These are phyloP conservation scores for Chelonus formosanus DNA, from an alignment of 2,888 invertebrate species.

Conservation along the genomic window DNA sequence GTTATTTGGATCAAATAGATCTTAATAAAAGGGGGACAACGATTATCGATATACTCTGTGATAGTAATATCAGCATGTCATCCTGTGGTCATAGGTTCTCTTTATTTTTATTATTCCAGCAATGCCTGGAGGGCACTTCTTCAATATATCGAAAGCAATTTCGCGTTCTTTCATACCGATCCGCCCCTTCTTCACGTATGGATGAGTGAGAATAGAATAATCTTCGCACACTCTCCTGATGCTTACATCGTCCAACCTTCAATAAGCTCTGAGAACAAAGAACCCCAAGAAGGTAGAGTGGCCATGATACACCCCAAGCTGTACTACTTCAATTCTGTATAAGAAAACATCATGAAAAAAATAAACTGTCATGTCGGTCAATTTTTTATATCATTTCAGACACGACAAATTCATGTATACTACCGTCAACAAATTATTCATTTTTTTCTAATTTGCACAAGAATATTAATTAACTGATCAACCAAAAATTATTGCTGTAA, in stretches of 20 bases:
- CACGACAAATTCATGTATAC: too few species aligned
- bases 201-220: slow-evolving; percentile 34
- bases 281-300: slow-evolving; percentile 19
- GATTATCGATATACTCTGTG: slow-evolving; percentile 14
- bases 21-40: background rate
- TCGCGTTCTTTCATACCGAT: slow-evolving; percentile 36
- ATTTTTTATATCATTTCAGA: too few species aligned
- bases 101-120: slow-evolving; percentile 10
- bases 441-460: too few species aligned
- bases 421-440: too few species aligned
- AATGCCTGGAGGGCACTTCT: slow-evolving; percentile 36
- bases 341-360: too few species aligned
- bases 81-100: slow-evolving; percentile 4
- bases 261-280: slow-evolving; percentile 35
- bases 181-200: slow-evolving; percentile 25
- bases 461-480: too few species aligned
- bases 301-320: slow-evolving; percentile 53
- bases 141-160: slow-evolving; percentile 51
- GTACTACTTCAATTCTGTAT: slow-evolving; percentile 52
- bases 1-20: too few species aligned
- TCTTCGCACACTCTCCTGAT: slow-evolving; percentile 57
- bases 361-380: too few species aligned
- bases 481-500: too few species aligned
- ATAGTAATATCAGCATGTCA: slow-evolving; percentile 8
- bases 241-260: slow-evolving; percentile 44